A percentile compares a stretch with the other conserved stretches of the same genome.
phyloP scores from a whole-genome alignment of 2,888 invertebrate species.

The Lepidocyrtinus sp. region DNA sequence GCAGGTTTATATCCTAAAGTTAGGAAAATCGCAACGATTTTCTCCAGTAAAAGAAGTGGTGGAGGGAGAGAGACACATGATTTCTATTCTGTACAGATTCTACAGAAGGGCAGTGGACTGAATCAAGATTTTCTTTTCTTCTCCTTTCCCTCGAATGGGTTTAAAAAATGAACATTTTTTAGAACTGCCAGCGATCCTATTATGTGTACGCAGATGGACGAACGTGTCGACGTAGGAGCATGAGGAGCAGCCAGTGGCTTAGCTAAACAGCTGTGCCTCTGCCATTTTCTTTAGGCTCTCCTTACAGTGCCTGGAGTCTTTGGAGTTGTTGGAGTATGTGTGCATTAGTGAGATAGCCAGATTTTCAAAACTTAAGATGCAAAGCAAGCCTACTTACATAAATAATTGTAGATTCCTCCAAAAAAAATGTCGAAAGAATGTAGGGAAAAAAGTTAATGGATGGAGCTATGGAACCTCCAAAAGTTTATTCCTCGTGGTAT shows the following conservation, averaged over 20 bases:
- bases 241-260: not conserved
- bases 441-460: slow-evolving; percentile 4
- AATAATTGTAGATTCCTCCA: slow-evolving; percentile 15
- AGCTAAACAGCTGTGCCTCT: slow-evolving; percentile 39
- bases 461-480: not conserved
- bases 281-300: not conserved
- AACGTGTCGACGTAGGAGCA: slow-evolving; percentile 52
- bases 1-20: no score
- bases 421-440: not conserved
- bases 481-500: slow-evolving; percentile 3
- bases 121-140: slow-evolving; percentile 42
- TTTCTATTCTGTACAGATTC: slow-evolving; percentile 55
- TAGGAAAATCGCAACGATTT: not conserved
- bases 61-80: slow-evolving; percentile 20
- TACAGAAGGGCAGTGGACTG: slow-evolving; percentile 28
- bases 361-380: slow-evolving; percentile 24
- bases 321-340: not conserved
- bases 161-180: slow-evolving; percentile 20
- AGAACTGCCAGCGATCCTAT: not conserved
- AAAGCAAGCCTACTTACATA: slow-evolving; percentile 23
- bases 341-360: slow-evolving; percentile 18
- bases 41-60: not conserved
- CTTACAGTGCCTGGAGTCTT: not conserved
- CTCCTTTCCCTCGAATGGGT: slow-evolving; percentile 2
- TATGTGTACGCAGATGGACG: slow-evolving; percentile 40